phyloP scores from a whole-genome alignment of 64 coral and sea anemone genomes.

The Porites lutea region DNA sequence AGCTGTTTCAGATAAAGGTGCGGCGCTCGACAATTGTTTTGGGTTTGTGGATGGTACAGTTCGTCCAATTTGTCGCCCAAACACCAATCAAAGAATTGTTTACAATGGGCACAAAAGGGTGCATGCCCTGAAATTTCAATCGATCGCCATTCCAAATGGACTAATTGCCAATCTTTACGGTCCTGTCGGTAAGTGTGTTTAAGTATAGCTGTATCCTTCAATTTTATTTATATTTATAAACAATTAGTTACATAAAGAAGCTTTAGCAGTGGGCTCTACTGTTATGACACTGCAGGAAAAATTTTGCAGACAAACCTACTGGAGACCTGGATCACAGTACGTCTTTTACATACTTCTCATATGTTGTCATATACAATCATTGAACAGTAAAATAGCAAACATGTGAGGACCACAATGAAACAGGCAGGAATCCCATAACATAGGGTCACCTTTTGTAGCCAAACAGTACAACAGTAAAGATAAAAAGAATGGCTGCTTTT shows the following conservation, averaged over 20 bases:
- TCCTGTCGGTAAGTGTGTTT: slow-evolving; percentile 24
- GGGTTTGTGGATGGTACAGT: background rate
- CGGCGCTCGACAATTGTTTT: slow-evolving; percentile 2
- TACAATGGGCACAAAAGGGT: background rate
- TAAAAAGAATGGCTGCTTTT: slow-evolving; percentile 24
- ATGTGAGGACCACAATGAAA: slow-evolving; percentile 52
- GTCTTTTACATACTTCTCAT: slow-evolving; percentile 41
- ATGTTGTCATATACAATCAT: slow-evolving; percentile 41
- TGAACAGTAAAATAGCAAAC: slow-evolving; percentile 45
- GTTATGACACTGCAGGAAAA: slow-evolving; percentile 41
- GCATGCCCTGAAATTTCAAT: slow-evolving; percentile 19
- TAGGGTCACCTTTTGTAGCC: too few relatives aligned
- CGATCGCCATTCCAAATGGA: slow-evolving; percentile 9
- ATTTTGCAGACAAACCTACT: slow-evolving; percentile 33
- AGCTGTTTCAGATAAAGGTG: slow-evolving; percentile 1
- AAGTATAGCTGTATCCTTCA: background rate
- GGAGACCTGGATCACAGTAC: slow-evolving; percentile 27
- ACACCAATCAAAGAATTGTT: slow-evolving; percentile 38
- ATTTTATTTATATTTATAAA: slow-evolving; percentile 35
- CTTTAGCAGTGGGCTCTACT: slow-evolving; percentile 21
- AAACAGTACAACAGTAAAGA: slow-evolving; percentile 29
- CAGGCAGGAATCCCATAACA: too few relatives aligned
- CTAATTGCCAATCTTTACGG: background rate
- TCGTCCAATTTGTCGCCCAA: slow-evolving; percentile 27
- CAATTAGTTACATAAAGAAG: slow-evolving; percentile 33